Percentiles rank a stretch among this genome's conserved stretches.
phyloP scores from a whole-genome alignment of 2,888 invertebrate species.

The Nomada ruficornis region DNA sequence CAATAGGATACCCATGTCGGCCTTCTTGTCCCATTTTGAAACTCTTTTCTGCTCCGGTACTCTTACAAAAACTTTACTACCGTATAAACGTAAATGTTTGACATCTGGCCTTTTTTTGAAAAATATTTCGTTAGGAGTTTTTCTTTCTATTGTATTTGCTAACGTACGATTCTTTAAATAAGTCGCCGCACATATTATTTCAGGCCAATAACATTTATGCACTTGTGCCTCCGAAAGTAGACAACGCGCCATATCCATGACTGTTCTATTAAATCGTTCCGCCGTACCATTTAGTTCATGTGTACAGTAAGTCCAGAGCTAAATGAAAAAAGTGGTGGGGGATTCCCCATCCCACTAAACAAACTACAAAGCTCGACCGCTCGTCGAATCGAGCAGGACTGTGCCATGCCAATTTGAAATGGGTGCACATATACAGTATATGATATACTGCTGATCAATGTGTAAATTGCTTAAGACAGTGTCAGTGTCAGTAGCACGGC shows the following conservation, averaged over 20 bases:
- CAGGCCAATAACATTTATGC: slow-evolving; percentile 18
- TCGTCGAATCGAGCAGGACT: too few species aligned
- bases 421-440: too few species aligned
- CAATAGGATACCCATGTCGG: background rate
- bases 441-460: too few species aligned
- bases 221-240: slow-evolving; percentile 8
- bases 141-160: slow-evolving; percentile 6
- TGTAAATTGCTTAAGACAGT: too few species aligned
- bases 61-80: slow-evolving; percentile 2
- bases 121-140: slow-evolving; percentile 20
- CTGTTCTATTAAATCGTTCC: slow-evolving; percentile 13
- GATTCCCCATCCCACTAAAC: too few species aligned
- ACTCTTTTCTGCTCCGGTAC: background rate
- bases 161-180: slow-evolving; percentile 21
- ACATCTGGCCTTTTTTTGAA: background rate
- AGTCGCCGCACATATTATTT: background rate
- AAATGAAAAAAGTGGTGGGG: too few species aligned
- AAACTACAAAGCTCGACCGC: too few species aligned
- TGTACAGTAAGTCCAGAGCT: too few species aligned
- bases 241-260: slow-evolving; percentile 20
- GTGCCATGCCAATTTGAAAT: too few species aligned
- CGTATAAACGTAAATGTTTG: background rate
- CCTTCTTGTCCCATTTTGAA: slow-evolving; percentile 7
- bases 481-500: too few species aligned
- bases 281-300: slow-evolving; percentile 28